Conservation (phyloP, 1,140 invertebrate genomes). For the Formica exsecta region DNA sequence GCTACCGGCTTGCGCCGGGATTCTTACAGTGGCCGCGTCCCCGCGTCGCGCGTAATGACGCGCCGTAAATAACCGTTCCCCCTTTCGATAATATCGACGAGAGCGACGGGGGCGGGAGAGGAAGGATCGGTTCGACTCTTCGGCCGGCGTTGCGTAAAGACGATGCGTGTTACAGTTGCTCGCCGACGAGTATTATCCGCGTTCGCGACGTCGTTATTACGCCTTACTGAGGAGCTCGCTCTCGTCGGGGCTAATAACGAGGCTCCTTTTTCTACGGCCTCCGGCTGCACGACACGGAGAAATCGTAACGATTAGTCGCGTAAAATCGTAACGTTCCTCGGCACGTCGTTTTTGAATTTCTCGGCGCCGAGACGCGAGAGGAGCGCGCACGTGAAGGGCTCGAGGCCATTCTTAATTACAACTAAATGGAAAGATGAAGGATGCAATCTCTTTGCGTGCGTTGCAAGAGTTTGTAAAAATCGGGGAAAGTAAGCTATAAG, state of each 20-base stretch:
- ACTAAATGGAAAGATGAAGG: not conserved
- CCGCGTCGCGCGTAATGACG: slow-evolving; percentile 75
- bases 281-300: not conserved
- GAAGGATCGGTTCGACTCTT: not conserved
- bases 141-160: slow-evolving; percentile 54
- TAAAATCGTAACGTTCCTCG: slow-evolving; percentile 43
- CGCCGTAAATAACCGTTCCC: slow-evolving; percentile 78
- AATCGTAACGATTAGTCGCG: slow-evolving; percentile 59
- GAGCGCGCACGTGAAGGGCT: slow-evolving; percentile 37
- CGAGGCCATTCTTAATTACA: slow-evolving; percentile 35
- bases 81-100: slow-evolving; percentile 76
- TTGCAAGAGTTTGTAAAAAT: not conserved
- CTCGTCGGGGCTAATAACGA: slow-evolving; percentile 37
- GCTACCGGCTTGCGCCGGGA: slow-evolving; percentile 78
- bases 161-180: slow-evolving; percentile 25
- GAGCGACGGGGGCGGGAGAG: not conserved
- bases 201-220: not conserved
- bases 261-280: slow-evolving; percentile 46
- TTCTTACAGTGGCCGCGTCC: slow-evolving; percentile 59
- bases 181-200: not conserved
- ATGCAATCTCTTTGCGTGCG: not conserved
- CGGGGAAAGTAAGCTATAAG: too few relatives aligned
- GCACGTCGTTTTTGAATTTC: slow-evolving; percentile 54
- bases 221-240: slow-evolving; percentile 21
- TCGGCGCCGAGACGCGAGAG: slow-evolving; percentile 35